phyloP scores from a whole-genome alignment of 2,797 vertebrate species.

The Ptychobarbus kaznakovi region DNA sequence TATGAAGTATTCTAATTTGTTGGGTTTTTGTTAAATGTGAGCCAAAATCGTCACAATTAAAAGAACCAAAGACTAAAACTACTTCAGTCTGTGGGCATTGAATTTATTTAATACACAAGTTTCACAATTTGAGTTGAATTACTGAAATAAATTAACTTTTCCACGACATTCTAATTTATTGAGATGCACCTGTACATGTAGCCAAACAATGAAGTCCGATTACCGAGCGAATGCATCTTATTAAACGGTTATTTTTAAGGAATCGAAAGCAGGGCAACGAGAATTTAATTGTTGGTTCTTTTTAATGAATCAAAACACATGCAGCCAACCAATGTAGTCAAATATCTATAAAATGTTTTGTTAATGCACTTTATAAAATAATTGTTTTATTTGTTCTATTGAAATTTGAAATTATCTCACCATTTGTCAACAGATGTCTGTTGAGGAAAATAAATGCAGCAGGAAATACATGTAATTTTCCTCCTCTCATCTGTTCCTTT shows the following conservation, averaged over 20 bases:
- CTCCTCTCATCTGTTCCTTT: background rate
- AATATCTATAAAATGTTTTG: background rate
- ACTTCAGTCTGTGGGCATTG: too few relatives aligned
- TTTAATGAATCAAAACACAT: background rate
- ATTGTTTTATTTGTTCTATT: background rate
- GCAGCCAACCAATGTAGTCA: background rate
- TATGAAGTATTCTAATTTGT: too few relatives aligned
- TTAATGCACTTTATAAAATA: background rate
- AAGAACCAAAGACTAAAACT: too few relatives aligned
- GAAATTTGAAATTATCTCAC: background rate
- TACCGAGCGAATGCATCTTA: background rate
- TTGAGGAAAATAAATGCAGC: background rate
- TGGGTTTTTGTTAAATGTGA: too few relatives aligned
- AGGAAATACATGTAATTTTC: background rate
- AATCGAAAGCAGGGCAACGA: background rate
- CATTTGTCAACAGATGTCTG: background rate
- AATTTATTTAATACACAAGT: too few relatives aligned
- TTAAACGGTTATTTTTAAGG: background rate
- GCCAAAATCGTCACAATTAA: too few relatives aligned
- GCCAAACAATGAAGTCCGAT: background rate
- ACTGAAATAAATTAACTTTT: too few relatives aligned
- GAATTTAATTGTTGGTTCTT: background rate
- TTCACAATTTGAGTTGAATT: too few relatives aligned
- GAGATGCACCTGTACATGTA: too few relatives aligned
- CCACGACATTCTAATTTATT: too few relatives aligned